These are phyloP conservation scores for Cyphomyrmex costatus DNA, from an alignment of 1,140 invertebrate genomes.

Conservation along the genomic window DNA sequence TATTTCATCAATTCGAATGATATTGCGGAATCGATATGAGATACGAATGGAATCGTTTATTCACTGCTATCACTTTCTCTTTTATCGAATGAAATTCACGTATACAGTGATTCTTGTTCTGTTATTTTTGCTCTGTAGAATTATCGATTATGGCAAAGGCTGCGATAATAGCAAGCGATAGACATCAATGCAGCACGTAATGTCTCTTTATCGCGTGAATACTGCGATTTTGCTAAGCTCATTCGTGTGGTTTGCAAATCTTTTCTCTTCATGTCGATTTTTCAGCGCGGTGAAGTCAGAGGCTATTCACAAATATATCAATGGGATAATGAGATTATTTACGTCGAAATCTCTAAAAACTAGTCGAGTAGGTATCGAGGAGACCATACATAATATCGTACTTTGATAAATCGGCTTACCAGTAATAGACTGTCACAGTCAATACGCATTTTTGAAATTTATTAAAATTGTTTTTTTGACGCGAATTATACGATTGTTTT, in stretches of 20 bases:
- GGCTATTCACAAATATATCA: conserved; percentile 49
- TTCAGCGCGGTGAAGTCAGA: not conserved
- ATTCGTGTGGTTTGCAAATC: conserved; percentile 21
- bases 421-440: not conserved
- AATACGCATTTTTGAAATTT: conserved; percentile 13
- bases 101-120: not conserved
- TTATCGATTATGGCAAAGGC: not conserved
- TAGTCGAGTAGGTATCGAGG: not conserved
- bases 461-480: not conserved
- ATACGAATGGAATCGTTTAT: conserved; percentile 21
- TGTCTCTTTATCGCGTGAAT: conserved; percentile 13
- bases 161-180: conserved; percentile 35
- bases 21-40: not conserved
- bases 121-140: not conserved
- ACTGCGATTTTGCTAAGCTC: not conserved
- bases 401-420: conserved; percentile 16
- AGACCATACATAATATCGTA: conserved; percentile 13
- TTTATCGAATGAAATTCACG: conserved; percentile 5
- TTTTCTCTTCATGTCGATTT: not conserved
- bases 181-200: conserved; percentile 21
- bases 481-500: not conserved
- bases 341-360: conserved; percentile 20
- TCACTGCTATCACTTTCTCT: not conserved
- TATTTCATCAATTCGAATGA: not conserved
- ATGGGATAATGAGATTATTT: conserved; percentile 7